A percentile compares a stretch with the other conserved stretches of the same genome.
phyloP scores from a whole-genome alignment of 1,140 invertebrate genomes.

The Harpegnathos saltator region DNA sequence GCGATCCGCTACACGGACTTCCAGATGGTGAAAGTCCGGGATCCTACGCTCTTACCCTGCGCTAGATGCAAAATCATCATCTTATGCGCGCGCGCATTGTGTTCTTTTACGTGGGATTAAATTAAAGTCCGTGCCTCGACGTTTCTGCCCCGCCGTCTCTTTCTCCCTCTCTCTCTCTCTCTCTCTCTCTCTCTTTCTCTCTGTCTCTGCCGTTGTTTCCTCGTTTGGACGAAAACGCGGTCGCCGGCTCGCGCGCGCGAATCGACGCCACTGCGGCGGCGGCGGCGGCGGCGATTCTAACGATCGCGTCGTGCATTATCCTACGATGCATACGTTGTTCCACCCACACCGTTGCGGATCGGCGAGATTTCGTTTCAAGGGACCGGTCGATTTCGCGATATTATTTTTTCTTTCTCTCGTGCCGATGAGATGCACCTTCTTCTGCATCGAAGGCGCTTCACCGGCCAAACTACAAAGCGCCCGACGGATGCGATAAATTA shows the following conservation, averaged over 20 bases:
- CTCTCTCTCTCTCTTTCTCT: no score
- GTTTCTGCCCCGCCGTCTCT: background rate
- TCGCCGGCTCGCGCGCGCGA: background rate
- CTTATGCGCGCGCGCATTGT: conserved; percentile 36
- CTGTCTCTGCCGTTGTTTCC: background rate
- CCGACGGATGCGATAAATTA: background rate
- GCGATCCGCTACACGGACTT: conserved; percentile 32
- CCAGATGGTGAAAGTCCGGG: conserved; percentile 46
- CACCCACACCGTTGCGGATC: background rate
- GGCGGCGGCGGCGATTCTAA: no score
- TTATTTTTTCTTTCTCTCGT: background rate
- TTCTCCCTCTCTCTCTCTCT: no score
- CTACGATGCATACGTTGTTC: conserved; percentile 10
- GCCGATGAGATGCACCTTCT: background rate
- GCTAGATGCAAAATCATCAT: conserved; percentile 49
- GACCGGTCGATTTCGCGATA: conserved; percentile 6
- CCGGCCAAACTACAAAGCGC: background rate
- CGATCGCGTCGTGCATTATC: conserved; percentile 2
- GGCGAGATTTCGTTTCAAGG: background rate
- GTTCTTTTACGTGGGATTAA: conserved; percentile 33
- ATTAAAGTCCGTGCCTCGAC: conserved; percentile 17
- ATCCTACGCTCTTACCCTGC: conserved; percentile 30
- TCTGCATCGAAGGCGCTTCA: background rate
- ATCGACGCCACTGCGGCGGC: conserved; percentile 33
- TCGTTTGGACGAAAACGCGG: conserved; percentile 22